Evolutionary conservation across 2,113 vertebrate genomes (phyloP).

Genomic region (Bombycilla garrulus): DNA sequence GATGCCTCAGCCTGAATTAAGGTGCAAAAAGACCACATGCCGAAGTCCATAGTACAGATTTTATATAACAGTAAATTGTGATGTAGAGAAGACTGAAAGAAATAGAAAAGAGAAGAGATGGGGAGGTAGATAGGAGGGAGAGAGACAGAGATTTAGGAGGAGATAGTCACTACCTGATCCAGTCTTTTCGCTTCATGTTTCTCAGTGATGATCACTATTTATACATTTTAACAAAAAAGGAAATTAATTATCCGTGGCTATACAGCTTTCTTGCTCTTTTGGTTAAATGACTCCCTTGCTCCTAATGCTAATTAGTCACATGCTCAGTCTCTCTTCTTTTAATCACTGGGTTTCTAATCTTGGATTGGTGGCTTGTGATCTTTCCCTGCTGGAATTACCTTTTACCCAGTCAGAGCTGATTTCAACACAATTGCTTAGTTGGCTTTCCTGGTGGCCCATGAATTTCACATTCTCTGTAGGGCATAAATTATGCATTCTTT

Average conservation of each 20-base stretch:
- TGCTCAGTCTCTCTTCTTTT: too few species aligned
- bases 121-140: rapidly evolving
- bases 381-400: not conserved
- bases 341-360: not conserved
- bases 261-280: not conserved
- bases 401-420: not conserved
- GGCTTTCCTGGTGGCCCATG: not conserved
- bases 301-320: not conserved
- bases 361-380: not conserved
- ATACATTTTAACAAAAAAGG: not conserved
- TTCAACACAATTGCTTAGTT: not conserved
- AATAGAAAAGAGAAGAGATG: not conserved
- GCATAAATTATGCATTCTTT: not conserved
- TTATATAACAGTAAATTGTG: not conserved
- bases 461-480: not conserved
- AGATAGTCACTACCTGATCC: not conserved
- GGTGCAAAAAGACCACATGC: not conserved
- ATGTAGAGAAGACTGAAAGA: not conserved
- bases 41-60: not conserved
- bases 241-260: not conserved
- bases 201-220: not conserved
- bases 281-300: not conserved
- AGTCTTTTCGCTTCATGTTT: not conserved
- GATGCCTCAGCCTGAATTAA: not conserved
- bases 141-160: not conserved